A percentile compares a stretch with the other conserved stretches of the same genome.
These are phyloP conservation scores for Aphaenogaster ashmeadi DNA, from an alignment of 1,140 invertebrate species.

Conservation along the genomic window DNA sequence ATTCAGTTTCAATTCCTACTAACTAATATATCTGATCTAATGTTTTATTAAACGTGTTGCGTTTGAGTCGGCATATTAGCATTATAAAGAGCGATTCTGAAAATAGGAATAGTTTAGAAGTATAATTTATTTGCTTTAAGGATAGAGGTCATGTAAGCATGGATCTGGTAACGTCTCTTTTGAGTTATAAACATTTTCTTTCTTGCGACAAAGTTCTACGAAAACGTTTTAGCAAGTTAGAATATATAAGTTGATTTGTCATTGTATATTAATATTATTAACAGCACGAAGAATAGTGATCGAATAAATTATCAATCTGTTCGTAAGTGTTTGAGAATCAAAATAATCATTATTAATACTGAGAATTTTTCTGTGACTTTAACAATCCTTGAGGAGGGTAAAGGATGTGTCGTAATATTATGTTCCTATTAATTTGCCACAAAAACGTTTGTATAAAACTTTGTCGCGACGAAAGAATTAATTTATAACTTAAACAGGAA, in stretches of 20 bases:
- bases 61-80: constrained; percentile 10
- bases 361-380: neutral
- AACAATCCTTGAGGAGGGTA: neutral
- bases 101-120: neutral
- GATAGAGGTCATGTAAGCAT: neutral
- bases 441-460: neutral
- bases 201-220: neutral
- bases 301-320: constrained; percentile 4
- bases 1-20: neutral
- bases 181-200: neutral
- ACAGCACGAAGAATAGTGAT: neutral
- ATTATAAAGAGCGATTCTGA: constrained; percentile 19
- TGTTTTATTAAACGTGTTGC: constrained; percentile 46
- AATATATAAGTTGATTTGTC: neutral
- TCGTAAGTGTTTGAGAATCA: neutral
- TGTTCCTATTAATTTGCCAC: neutral
- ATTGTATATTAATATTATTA: neutral
- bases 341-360: neutral
- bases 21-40: neutral
- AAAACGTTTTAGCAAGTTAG: neutral
- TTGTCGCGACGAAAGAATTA: neutral
- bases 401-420: neutral
- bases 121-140: neutral
- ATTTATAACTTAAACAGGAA: neutral
- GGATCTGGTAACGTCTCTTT: neutral